Base-by-base conservation (phyloP, 1,140 invertebrate genomes). In the Geopemphigus sp. region DNA sequence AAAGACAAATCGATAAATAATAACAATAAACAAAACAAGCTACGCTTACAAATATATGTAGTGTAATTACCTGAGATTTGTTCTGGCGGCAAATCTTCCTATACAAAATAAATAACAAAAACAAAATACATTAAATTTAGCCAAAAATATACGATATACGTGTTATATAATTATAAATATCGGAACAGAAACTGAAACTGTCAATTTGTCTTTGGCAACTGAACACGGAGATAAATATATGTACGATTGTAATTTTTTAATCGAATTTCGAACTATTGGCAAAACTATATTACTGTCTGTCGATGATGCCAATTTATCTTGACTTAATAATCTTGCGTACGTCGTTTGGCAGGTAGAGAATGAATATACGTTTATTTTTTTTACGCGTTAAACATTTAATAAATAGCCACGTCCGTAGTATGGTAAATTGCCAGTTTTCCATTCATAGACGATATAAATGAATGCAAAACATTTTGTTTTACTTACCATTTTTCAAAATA, bases 41-140 rank as follows among this genome's bases (percentile, higher is more conserved):
- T 6, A 50, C 45, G 45, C 50, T 66, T 11, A 66, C 32, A 66
- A 70, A 50, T 17, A 70, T 17, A 24, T 57, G 3, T 24, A 5
- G 24, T 29, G 50, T 54, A 72, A 53, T 81, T 85, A 88, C 87
- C 86, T 82, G 88, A 88, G 83, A 90, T 88, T 86, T 90, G 89
- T 85, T 90, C 89, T 81, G 89, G 85, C 53, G 89, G 89, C 81
- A 90, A 85, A 84, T 90, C 89, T 73, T 90, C 89, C 89, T 90
- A 83, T 12, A 83, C 81, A 68, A 50, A 10, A 68, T 45, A 81
- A 83, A 64, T 81, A 81, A 57, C 19, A 74, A 74, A 22, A 56
- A 50, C 50, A 22, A 53, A 29, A 54, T 53, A 39, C 53, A 72
- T 54, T 22, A 1, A 72, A 19, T 54, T 29, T 3, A 29, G 22